Evolutionary conservation across 2,797 vertebrate species (phyloP).

Genomic region (Saxicola maurus): DNA sequence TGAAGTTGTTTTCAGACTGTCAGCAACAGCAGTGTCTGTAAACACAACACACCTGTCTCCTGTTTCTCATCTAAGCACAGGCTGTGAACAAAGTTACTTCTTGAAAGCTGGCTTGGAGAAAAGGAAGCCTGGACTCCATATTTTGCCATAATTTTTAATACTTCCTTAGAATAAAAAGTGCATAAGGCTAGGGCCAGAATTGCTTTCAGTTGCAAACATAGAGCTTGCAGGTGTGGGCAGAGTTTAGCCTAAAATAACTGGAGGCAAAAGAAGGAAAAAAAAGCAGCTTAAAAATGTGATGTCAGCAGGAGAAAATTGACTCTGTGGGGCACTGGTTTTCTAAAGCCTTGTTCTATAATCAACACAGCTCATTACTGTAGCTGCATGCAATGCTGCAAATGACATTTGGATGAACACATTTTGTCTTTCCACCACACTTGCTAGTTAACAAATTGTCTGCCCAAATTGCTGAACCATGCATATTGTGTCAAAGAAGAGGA

Average conservation of each 20-base stretch:
- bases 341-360: slow-evolving; percentile 27
- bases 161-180: neutral
- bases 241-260: slow-evolving; percentile 25
- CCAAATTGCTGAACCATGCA: neutral
- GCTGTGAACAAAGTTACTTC: neutral
- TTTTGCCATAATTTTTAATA: neutral
- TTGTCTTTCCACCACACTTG: neutral
- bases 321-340: slow-evolving; percentile 15
- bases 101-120: neutral
- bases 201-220: neutral
- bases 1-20: neutral
- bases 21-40: neutral
- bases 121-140: neutral
- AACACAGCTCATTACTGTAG: slow-evolving; percentile 24
- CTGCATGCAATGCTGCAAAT: neutral
- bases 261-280: neutral
- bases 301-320: slow-evolving; percentile 36
- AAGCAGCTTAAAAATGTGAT: slow-evolving; percentile 3
- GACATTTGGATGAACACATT: neutral
- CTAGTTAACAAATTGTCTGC: neutral
- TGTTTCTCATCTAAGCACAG: neutral
- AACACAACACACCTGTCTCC: neutral
- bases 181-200: neutral
- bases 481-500: neutral
- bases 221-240: slow-evolving; percentile 18